Conservation (phyloP, 2,797 vertebrate species). For the Ctenopoma kingsleyae region DNA sequence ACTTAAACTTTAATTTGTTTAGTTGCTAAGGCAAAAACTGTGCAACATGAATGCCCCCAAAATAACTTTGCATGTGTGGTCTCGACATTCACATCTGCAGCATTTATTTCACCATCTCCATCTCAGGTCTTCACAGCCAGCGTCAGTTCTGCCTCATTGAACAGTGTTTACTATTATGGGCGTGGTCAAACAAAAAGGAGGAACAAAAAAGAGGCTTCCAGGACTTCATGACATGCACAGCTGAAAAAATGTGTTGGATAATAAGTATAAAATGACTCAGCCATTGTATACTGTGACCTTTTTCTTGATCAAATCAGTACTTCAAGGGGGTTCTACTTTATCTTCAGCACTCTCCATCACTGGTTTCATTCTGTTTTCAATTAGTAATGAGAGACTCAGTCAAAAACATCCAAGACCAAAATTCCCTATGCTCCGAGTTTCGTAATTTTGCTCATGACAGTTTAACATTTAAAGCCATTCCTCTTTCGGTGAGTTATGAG, state of each 20-base stretch:
- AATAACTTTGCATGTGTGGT: too few relatives aligned
- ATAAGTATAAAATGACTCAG: not conserved
- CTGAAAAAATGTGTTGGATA: not conserved
- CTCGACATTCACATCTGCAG: too few relatives aligned
- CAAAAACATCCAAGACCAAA: not conserved
- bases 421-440: constrained; percentile 5
- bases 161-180: not conserved
- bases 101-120: too few relatives aligned
- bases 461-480: not conserved
- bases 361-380: constrained; percentile 30
- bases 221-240: not conserved
- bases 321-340: not conserved
- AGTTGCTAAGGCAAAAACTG: too few relatives aligned
- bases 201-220: not conserved
- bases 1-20: too few relatives aligned
- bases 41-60: too few relatives aligned
- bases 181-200: not conserved
- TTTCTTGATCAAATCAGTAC: too few relatives aligned
- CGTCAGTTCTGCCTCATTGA: constrained; percentile 2
- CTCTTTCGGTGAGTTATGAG: not conserved
- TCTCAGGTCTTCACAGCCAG: not conserved
- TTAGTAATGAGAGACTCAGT: constrained; percentile 8
- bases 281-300: too few relatives aligned
- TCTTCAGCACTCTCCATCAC: not conserved
- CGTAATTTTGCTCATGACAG: not conserved